Percentiles rank a stretch among this genome's conserved stretches.
phyloP scores from a whole-genome alignment of 2,113 vertebrate species.

The Tragelaphus scriptus region DNA sequence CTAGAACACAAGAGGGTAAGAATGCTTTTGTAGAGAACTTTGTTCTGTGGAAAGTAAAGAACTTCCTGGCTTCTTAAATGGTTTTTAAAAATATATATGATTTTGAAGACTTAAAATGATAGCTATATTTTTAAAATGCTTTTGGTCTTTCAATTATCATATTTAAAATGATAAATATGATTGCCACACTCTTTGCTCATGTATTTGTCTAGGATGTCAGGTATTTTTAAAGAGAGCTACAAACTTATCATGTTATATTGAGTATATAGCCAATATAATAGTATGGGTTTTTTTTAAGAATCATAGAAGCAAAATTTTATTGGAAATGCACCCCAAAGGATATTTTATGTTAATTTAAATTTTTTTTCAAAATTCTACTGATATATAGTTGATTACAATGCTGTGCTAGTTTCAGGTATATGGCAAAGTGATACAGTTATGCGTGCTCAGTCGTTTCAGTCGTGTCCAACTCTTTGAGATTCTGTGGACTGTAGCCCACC shows the following conservation, averaged over 20 bases:
- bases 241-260: neutral
- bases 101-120: neutral
- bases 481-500: neutral
- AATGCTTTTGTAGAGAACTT: neutral
- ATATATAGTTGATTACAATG: neutral
- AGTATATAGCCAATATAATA: neutral
- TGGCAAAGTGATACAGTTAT: neutral
- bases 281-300: neutral
- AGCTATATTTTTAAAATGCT: neutral
- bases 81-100: neutral
- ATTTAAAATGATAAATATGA: neutral
- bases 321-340: neutral
- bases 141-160: neutral
- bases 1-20: neutral
- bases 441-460: rapidly evolving
- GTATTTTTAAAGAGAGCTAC: neutral
- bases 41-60: neutral
- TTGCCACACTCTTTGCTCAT: neutral
- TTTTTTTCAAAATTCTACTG: neutral
- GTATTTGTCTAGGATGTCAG: neutral
- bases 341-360: neutral
- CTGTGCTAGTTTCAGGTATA: neutral
- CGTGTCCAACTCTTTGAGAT: neutral
- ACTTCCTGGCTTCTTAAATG: neutral
- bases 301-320: neutral